Percentiles rank a stretch among this genome's conserved stretches.
Evolutionary conservation across 2,888 invertebrate species (phyloP).

Genomic region (Scaptodrosophila latifasciaeformis): DNA sequence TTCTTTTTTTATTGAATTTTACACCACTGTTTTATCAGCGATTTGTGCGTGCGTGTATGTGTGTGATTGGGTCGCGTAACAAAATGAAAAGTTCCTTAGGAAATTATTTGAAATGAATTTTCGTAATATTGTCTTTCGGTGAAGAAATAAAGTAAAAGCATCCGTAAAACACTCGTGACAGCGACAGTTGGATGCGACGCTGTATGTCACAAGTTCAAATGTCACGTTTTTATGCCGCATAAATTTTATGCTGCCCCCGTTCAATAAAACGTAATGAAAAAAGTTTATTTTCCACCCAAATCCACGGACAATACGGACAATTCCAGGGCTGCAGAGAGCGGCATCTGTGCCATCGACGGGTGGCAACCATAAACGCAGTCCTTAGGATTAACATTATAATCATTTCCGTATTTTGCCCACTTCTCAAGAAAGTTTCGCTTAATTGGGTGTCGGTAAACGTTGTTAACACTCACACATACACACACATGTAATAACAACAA

Average conservation of each 20-base stretch:
- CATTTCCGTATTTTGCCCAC: too few species aligned
- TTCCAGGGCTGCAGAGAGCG: constrained; percentile 2
- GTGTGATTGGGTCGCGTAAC: not conserved
- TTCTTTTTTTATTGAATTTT: constrained; percentile 8
- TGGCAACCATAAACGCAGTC: not conserved
- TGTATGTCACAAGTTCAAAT: constrained; percentile 18
- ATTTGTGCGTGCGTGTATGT: not conserved
- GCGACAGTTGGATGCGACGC: not conserved
- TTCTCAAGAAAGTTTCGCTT: constrained; percentile 35
- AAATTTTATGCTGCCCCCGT: constrained; percentile 43
- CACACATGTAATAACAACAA: constrained; percentile 7
- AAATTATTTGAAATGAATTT: not conserved
- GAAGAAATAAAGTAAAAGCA: too few species aligned
- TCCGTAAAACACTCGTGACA: too few species aligned
- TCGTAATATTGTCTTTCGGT: too few species aligned
- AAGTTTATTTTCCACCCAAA: constrained; percentile 19
- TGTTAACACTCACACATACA: constrained; percentile 10
- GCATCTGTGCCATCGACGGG: constrained; percentile 1
- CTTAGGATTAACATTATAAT: not conserved
- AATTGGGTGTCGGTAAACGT: constrained; percentile 39
- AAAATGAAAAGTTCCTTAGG: too few species aligned
- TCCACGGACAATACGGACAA: too few species aligned
- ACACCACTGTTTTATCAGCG: not conserved
- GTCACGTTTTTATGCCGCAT: constrained; percentile 52
- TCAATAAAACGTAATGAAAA: constrained; percentile 39